phyloP scores from a whole-genome alignment of 1,140 invertebrate genomes.

The Danaus plexippus region DNA sequence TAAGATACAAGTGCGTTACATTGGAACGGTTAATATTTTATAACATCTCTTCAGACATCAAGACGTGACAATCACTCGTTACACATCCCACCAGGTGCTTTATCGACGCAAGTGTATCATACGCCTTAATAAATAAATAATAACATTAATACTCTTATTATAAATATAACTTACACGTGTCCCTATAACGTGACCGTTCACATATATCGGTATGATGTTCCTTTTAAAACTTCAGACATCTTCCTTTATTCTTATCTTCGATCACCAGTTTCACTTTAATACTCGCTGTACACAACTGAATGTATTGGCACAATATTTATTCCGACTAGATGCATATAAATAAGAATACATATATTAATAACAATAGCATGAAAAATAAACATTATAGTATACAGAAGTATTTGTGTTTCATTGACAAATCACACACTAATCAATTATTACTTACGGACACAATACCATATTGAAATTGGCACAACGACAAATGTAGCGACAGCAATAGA shows the following conservation, averaged over 20 bases:
- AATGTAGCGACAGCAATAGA: too few species aligned
- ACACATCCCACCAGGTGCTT: constrained; percentile 16
- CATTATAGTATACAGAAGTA: neutral
- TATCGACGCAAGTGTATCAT: constrained; percentile 10
- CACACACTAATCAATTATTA: constrained; percentile 4
- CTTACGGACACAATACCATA: neutral
- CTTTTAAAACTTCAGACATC: too few species aligned
- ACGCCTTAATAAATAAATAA: constrained; percentile 9
- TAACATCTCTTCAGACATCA: too few species aligned
- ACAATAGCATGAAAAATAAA: too few species aligned
- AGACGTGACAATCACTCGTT: constrained; percentile 18
- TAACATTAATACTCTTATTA: neutral
- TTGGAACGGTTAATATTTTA: too few species aligned
- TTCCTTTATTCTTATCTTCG: too few species aligned
- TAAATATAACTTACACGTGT: constrained; percentile 6
- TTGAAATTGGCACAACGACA: neutral
- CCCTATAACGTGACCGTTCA: neutral
- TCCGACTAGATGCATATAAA: too few species aligned
- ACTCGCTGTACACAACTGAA: too few species aligned
- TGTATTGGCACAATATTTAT: too few species aligned
- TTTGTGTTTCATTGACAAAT: neutral
- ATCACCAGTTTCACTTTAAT: too few species aligned
- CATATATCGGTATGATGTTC: neutral
- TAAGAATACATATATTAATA: too few species aligned
- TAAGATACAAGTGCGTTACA: too few species aligned